These are phyloP conservation scores for Phainopepla nitens DNA, from an alignment of 2,113 vertebrate genomes.

Conservation along the genomic window DNA sequence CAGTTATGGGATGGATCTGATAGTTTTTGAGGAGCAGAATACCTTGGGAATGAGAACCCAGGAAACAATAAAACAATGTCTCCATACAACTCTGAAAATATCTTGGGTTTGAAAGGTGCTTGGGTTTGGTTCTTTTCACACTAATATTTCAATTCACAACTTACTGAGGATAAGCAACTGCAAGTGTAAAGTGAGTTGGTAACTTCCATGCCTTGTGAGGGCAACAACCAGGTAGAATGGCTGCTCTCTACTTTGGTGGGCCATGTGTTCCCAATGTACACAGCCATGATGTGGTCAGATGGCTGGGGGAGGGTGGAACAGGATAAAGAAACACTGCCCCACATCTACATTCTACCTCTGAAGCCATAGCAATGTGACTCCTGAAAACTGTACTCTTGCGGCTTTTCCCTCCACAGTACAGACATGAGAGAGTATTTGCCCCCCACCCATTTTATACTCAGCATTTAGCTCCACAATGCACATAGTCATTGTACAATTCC, in stretches of 20 bases:
- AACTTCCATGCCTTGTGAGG: neutral
- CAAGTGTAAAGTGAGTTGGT: neutral
- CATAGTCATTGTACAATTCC: neutral
- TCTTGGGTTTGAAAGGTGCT: neutral
- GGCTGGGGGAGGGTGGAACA: neutral
- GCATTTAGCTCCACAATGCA: neutral
- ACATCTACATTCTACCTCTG: neutral
- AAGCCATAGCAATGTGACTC: neutral
- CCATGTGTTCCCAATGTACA: neutral
- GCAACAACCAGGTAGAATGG: neutral
- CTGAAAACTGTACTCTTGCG: neutral
- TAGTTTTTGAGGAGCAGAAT: neutral
- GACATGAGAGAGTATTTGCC: neutral
- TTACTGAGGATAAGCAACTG: neutral
- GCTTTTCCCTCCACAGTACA: neutral
- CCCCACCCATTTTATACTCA: neutral
- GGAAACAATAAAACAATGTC: neutral
- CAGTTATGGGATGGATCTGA: neutral
- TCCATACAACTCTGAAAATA: neutral
- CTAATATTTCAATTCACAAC: neutral
- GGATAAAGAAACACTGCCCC: neutral
- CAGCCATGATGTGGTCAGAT: neutral
- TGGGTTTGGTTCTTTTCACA: neutral
- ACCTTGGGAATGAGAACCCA: neutral
- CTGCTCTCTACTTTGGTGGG: neutral